Conservation (phyloP, 1,140 invertebrate species). For the Brachionus sp. region DNA sequence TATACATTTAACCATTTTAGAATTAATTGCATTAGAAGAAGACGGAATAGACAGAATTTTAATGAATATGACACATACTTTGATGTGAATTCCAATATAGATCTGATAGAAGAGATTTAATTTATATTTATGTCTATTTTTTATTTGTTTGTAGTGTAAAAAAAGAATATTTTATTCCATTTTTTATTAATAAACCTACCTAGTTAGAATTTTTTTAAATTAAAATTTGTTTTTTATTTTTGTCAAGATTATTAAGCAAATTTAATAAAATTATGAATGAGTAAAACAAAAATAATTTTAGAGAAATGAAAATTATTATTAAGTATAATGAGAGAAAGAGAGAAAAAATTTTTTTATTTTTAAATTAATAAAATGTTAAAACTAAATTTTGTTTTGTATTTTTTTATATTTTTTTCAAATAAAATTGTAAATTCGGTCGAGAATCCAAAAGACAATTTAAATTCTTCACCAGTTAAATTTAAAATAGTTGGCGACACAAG, state of each 20-base stretch:
- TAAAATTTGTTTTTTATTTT: no score
- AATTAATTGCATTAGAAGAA: neutral
- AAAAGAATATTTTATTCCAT: neutral
- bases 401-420: neutral
- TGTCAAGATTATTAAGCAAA: neutral
- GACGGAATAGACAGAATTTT: neutral
- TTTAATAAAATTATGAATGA: neutral
- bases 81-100: neutral
- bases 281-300: neutral
- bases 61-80: conserved; percentile 41
- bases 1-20: neutral
- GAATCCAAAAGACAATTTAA: neutral
- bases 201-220: no score
- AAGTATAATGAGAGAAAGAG: neutral
- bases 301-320: neutral
- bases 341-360: neutral
- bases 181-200: neutral
- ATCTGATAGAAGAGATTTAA: neutral
- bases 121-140: no score
- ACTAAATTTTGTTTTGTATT: neutral
- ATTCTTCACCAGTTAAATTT: neutral
- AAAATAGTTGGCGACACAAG: conserved; percentile 24
- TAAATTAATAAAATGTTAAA: neutral
- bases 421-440: neutral
- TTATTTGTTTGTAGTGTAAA: no score